A percentile compares a stretch with the other conserved stretches of the same genome.
phyloP scores from a whole-genome alignment of 2,113 vertebrate species.

The Muntiacus reevesi region DNA sequence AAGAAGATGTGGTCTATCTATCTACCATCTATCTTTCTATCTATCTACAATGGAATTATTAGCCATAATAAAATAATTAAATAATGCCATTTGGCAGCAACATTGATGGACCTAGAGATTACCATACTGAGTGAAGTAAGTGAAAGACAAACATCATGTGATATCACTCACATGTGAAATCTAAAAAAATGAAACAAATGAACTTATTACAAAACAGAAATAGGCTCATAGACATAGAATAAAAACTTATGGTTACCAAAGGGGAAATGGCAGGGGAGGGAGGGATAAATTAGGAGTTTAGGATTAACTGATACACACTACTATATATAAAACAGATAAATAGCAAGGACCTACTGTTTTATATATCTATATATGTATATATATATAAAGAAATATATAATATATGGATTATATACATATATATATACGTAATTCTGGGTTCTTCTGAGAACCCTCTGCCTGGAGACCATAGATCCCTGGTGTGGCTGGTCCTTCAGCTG shows the following conservation, averaged over 20 bases:
- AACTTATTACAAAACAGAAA: background rate
- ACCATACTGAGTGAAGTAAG: background rate
- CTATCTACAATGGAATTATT: background rate
- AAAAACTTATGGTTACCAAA: background rate
- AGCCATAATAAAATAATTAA: background rate
- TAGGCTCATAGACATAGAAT: background rate
- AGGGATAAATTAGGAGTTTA: background rate
- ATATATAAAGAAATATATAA: background rate
- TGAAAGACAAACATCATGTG: background rate
- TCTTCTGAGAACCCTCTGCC: background rate
- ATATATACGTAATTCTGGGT: background rate
- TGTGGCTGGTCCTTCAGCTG: background rate
- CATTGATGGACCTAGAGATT: background rate
- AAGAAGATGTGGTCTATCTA: background rate
- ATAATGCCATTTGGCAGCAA: background rate
- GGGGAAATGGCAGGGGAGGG: background rate
- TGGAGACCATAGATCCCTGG: background rate
- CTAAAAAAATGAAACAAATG: background rate
- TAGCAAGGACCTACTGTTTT: background rate
- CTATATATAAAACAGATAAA: background rate
- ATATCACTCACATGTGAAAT: background rate
- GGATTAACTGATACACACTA: background rate
- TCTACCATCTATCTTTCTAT: background rate
- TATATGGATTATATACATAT: background rate
- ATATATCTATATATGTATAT: background rate